phyloP scores from a whole-genome alignment of 2,888 invertebrate genomes.

The Euplexia lucipara region DNA sequence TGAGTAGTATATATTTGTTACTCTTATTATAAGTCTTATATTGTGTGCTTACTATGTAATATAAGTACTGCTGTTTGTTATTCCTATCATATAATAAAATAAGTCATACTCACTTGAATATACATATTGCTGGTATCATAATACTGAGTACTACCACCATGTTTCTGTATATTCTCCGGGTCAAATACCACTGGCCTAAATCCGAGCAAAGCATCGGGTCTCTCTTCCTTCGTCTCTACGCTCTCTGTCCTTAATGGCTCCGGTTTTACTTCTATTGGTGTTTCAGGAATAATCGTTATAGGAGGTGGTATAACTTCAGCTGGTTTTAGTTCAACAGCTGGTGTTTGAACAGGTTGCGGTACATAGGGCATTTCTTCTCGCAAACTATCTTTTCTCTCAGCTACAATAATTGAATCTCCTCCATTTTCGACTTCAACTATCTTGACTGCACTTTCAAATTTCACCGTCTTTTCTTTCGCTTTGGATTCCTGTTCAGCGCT shows the following conservation, averaged over 20 bases:
- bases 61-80: no score
- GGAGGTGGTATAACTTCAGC: neutral
- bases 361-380: neutral
- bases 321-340: neutral
- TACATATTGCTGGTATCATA: conserved; percentile 11
- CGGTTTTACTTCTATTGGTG: neutral
- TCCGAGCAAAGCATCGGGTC: conserved; percentile 52
- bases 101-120: conserved; percentile 7
- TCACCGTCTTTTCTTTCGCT: conserved; percentile 16
- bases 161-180: conserved; percentile 58
- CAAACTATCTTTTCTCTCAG: conserved; percentile 6
- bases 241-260: conserved; percentile 11
- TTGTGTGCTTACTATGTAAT: no score
- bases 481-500: conserved; percentile 7
- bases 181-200: conserved; percentile 66
- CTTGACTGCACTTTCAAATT: conserved; percentile 37
- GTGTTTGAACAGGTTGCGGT: neutral
- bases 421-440: conserved; percentile 29
- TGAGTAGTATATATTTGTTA: no score
- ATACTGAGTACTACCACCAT: conserved; percentile 7
- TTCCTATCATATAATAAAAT: no score
- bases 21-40: no score
- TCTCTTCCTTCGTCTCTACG: conserved; percentile 22
- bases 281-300: neutral
- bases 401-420: conserved; percentile 18